These are phyloP conservation scores for Apostichopus japonicus DNA, from an alignment of 35 echinoderm and acorn worm genomes.

Conservation along the genomic window DNA sequence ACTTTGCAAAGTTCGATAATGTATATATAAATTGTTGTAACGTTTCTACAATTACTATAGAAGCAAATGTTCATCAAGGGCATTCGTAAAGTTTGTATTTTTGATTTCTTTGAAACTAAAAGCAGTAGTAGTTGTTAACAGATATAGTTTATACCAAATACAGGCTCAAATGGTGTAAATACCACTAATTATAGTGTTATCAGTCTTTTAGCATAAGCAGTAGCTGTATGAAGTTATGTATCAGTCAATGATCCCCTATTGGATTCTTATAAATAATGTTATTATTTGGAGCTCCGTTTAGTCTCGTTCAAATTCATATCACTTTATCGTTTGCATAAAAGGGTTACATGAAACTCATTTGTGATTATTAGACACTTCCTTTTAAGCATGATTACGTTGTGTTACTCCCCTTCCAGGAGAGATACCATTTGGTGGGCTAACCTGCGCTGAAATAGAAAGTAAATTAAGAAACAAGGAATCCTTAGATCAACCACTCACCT, in stretches of 20 bases:
- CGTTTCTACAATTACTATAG: background rate
- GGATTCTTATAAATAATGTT: too few relatives aligned
- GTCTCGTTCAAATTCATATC: too few relatives aligned
- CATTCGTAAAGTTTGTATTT: background rate
- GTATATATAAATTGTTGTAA: background rate
- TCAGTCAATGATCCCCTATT: too few relatives aligned
- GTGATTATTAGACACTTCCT: background rate
- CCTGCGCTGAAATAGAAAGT: constrained; percentile 13
- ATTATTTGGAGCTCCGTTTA: too few relatives aligned
- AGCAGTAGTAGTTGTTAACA: background rate
- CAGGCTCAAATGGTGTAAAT: background rate
- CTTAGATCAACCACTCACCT: constrained; percentile 33
- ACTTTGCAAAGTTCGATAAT: background rate
- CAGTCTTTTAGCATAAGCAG: too few relatives aligned
- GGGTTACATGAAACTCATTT: background rate
- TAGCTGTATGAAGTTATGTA: too few relatives aligned
- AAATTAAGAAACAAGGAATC: constrained; percentile 24
- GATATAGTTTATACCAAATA: background rate
- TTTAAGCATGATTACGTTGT: background rate
- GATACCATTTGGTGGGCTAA: constrained; percentile 27
- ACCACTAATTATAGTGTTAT: background rate
- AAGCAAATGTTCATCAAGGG: background rate
- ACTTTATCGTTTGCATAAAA: too few relatives aligned
- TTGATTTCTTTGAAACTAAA: background rate
- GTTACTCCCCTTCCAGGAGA: background rate